Base-by-base conservation (phyloP, 2,113 vertebrate species). In the Cyprinus carpio region DNA sequence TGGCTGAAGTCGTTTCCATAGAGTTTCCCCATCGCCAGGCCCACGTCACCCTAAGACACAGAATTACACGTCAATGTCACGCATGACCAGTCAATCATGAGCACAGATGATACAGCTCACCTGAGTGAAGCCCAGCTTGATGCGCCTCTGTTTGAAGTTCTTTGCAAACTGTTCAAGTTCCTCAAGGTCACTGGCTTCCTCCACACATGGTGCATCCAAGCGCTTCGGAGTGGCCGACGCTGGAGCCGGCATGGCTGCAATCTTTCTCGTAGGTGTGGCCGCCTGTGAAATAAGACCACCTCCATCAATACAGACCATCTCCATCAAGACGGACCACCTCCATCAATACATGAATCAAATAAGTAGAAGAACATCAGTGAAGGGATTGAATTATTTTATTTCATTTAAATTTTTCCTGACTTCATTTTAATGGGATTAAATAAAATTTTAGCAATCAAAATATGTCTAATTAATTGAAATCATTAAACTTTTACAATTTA, bases 1-100 rank as follows among this genome's bases (percentile, higher is more conserved):
- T 99, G 98, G 95, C 98, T 99, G 94, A 99, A 99, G 94, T 99
- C 98, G 84, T 99, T 99, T 92, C 97, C 98, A 87, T 99, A 99
- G 85, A 99, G 96, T 94, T 99, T 99, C 89, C 98, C 98, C 98
- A 99, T 99, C 88, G 98, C 98, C 90, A 99, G 95, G 92, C 98
- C 98, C 89, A 99, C 98, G 87, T 99, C 98, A 86, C 98, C 98
- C 98, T 99, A 92, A 29, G 25, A 27, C 23, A 37, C 64, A 40
- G 40, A 40, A 40, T 40, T 7, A 40, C 1, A 40, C 40, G 40
- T 40, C 40, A 40, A 8, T 40, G 40, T 40, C 2, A 43, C 9
- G 10, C 9, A 43, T 10, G 40, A 43, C 40, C 9, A 11, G 2
- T 43, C 40, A 40, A 40, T 43, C 10, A 10, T 10, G 40, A 43